Conservation (phyloP, 2,797 vertebrate species). For the Lagorchestes hirsutus region DNA sequence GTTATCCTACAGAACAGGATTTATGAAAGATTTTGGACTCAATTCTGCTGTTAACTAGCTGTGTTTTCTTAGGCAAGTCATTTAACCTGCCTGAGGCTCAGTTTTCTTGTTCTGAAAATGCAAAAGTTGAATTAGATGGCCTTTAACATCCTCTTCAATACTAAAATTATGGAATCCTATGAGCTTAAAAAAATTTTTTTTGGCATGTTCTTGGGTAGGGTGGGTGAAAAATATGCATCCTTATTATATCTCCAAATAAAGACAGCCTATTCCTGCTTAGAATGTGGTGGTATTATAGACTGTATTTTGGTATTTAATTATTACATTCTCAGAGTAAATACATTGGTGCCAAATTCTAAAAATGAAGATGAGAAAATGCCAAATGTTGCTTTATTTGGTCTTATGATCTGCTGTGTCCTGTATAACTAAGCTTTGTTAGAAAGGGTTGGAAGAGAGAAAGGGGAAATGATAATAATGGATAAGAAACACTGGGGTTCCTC, state of each 20-base stretch:
- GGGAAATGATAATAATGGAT: constrained; percentile 10
- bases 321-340: constrained; percentile 28
- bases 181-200: constrained; percentile 11
- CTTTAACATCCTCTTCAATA: not conserved
- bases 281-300: constrained; percentile 41
- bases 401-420: constrained; percentile 4
- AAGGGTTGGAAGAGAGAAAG: constrained; percentile 32
- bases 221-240: constrained; percentile 44
- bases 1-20: constrained; percentile 13
- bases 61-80: not conserved
- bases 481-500: not conserved
- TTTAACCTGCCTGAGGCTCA: not conserved
- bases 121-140: not conserved
- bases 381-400: constrained; percentile 17
- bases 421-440: not conserved
- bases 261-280: constrained; percentile 24
- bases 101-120: not conserved
- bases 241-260: constrained; percentile 55
- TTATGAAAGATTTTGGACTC: not conserved
- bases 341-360: constrained; percentile 43
- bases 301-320: constrained; percentile 51
- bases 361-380: constrained; percentile 53
- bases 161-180: not conserved
- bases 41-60: constrained; percentile 23
- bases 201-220: constrained; percentile 28